Evolutionary conservation across 1,140 invertebrate genomes (phyloP), one percentile per base, ranked within the genome.

Genomic region (Megathymus violae): DNA sequence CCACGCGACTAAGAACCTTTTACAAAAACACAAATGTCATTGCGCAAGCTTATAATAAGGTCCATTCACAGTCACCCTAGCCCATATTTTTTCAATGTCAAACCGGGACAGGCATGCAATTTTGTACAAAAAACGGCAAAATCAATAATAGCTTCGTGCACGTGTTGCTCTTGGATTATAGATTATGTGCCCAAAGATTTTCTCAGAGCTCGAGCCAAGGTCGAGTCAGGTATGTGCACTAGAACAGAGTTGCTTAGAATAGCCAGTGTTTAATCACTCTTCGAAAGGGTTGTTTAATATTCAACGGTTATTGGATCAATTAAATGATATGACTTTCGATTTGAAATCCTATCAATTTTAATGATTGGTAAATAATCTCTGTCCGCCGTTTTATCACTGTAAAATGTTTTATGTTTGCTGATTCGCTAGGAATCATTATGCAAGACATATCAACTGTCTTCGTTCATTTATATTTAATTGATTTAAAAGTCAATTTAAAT

Each of bases 91-190:
- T 87, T 84, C 74, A 83, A 79, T 79, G 81, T 83, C 82, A 79
- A 77, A 64, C 31, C 65, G 75, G 70, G 75, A 79, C 80, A 69
- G 78, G 67, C 85, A 83, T 88, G 86, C 86, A 88, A 90, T 89
- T 88, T 86, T 76, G 72, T 81, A 81, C 67, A 89, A 90, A 89
- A 90, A 90, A 90, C 85, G 75, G 77, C 84, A 89, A 90, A 90
- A 90, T 90, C 88, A 90, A 89, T 90, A 89, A 90, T 90, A 75
- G 86, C 73, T 63, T 51, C 70, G 80, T 88, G 85, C 88, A 89
- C 86, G 88, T 90, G 88, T 90, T 90, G 80, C 61, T 81, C 78
- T 82, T 78, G 88, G 85, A 90, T 90, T 90, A 90, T 87, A 88
- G 86, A 90, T 90, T 88, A 79, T 76, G 75, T 85, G 82, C 80